A percentile compares a stretch with the other conserved stretches of the same genome.
Conservation (phyloP, 1,140 invertebrate species). For the Cardiocondyla obscurior region DNA sequence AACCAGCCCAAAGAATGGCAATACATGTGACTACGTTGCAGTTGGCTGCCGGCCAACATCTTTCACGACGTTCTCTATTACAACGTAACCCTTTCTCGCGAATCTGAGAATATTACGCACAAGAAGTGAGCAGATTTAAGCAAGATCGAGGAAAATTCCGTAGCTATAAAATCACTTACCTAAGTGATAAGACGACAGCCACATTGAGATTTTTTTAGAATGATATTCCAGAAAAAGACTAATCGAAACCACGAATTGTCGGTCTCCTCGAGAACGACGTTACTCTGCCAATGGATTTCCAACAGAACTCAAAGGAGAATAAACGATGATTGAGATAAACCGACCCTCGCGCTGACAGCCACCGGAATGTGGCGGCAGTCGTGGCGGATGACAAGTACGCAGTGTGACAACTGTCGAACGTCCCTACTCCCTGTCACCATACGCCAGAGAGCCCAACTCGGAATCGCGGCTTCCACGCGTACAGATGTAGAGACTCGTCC, state of each 20-base stretch:
- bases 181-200: neutral
- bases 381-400: too few relatives aligned
- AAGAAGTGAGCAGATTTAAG: neutral
- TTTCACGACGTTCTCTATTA: neutral
- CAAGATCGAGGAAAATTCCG: neutral
- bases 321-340: neutral
- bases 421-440: too few relatives aligned
- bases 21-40: neutral
- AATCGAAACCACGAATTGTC: neutral
- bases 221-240: neutral
- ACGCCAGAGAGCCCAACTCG: too few relatives aligned
- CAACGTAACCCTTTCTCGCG: neutral
- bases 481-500: too few relatives aligned
- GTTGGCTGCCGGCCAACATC: slow-evolving; percentile 19
- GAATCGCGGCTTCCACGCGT: too few relatives aligned
- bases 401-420: too few relatives aligned
- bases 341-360: neutral
- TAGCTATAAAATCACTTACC: neutral
- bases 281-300: neutral
- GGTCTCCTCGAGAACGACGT: neutral
- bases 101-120: neutral
- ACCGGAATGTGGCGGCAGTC: neutral
- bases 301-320: neutral
- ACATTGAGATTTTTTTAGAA: neutral
- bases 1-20: neutral